Conservation (phyloP, 2,888 invertebrate species). For the Agriotes lineatus region DNA sequence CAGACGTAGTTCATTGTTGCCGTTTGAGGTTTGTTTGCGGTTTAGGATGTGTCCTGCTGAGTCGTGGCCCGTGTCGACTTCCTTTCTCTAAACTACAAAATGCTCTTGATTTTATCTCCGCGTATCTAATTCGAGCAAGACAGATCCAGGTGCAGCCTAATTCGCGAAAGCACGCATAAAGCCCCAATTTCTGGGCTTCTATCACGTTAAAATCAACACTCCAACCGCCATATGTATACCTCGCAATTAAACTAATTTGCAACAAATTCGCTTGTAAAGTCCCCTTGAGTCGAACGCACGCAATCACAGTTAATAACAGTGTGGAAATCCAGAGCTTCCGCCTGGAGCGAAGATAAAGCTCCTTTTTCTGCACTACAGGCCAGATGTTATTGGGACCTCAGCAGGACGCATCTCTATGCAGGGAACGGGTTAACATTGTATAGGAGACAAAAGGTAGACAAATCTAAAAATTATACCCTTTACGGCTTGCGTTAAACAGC, state of each 20-base stretch:
- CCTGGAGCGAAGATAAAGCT: constrained; percentile 24
- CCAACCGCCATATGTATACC: constrained; percentile 39
- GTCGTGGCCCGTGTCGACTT: constrained; percentile 59
- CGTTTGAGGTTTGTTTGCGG: constrained; percentile 59
- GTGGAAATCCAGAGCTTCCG: constrained; percentile 41
- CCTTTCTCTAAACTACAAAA: constrained; percentile 29
- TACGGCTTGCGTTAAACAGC: constrained; percentile 27
- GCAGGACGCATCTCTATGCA: constrained; percentile 47
- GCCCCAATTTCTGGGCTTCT: too few species aligned
- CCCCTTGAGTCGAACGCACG: constrained; percentile 35
- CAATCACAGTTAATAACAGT: constrained; percentile 42
- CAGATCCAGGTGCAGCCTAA: constrained; percentile 16
- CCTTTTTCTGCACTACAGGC: constrained; percentile 35
- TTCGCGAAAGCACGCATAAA: too few species aligned
- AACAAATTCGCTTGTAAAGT: constrained; percentile 45
- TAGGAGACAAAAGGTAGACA: constrained; percentile 30
- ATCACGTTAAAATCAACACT: too few species aligned
- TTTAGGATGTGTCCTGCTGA: constrained; percentile 57
- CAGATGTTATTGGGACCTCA: constrained; percentile 52
- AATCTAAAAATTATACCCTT: constrained; percentile 46
- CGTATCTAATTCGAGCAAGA: neutral
- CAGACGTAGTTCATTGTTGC: constrained; percentile 51
- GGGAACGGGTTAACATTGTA: constrained; percentile 49
- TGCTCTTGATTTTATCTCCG: neutral
- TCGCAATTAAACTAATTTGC: constrained; percentile 53